These are phyloP conservation scores for Augochlora pura DNA, from an alignment of 1,140 invertebrate genomes.

Conservation along the genomic window DNA sequence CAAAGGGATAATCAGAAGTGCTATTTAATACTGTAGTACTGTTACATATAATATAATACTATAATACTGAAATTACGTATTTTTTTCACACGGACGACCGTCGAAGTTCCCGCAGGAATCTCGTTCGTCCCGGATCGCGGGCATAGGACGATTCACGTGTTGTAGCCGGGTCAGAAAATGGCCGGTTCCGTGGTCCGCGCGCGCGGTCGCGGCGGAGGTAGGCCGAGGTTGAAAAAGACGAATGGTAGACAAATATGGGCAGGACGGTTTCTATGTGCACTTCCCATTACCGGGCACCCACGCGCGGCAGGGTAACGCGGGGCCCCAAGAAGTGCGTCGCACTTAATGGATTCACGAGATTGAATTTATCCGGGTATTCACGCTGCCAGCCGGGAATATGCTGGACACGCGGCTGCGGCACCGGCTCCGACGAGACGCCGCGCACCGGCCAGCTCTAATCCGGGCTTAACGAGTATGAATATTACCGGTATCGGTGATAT, in stretches of 20 bases:
- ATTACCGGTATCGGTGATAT: constrained; percentile 53
- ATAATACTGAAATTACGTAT: too few species aligned
- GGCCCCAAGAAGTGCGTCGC: constrained; percentile 56
- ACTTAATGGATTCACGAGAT: constrained; percentile 68
- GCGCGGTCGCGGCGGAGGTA: constrained; percentile 28
- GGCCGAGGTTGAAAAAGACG: constrained; percentile 66
- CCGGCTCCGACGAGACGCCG: too few species aligned
- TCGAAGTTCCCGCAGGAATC: too few species aligned
- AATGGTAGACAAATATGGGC: constrained; percentile 74
- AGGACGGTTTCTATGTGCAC: constrained; percentile 72
- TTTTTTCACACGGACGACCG: too few species aligned
- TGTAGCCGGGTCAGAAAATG: constrained; percentile 17
- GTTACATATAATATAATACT: too few species aligned
- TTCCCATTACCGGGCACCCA: constrained; percentile 74
- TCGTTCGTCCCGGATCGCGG: neutral
- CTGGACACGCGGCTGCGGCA: neutral
- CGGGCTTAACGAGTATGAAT: constrained; percentile 60
- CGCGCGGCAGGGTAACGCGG: constrained; percentile 60
- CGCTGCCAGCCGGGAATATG: constrained; percentile 20
- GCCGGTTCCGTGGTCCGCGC: constrained; percentile 3
- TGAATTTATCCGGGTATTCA: constrained; percentile 67
- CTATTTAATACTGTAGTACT: too few species aligned
- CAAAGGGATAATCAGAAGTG: too few species aligned
- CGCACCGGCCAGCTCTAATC: constrained; percentile 41
- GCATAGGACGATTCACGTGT: constrained; percentile 1